Percentiles rank a stretch among this genome's conserved stretches.
Evolutionary conservation across 2,888 invertebrate species (phyloP).

Genomic region (Hedya salicella): DNA sequence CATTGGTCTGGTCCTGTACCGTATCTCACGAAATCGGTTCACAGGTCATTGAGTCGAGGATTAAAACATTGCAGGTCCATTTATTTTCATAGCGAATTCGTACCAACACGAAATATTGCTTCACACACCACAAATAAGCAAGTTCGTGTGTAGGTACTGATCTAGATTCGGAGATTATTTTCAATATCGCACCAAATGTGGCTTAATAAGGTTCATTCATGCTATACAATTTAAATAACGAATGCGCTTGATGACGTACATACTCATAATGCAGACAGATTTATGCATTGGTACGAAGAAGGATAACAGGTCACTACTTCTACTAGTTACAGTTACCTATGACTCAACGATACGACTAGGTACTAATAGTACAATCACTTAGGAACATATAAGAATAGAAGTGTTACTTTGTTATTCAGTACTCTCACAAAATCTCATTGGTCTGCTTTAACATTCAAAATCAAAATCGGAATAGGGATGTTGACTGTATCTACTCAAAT

Average conservation of each 20-base stretch:
- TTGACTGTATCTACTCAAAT: no score
- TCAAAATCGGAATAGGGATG: no score
- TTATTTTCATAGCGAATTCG: constrained; percentile 44
- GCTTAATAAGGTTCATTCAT: constrained; percentile 28
- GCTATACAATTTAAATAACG: constrained; percentile 23
- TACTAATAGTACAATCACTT: no score
- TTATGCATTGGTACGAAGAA: neutral
- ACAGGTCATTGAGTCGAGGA: constrained; percentile 58
- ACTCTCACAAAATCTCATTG: no score
- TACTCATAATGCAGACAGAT: neutral
- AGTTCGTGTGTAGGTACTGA: constrained; percentile 20
- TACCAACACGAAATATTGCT: constrained; percentile 43
- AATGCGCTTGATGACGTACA: constrained; percentile 17
- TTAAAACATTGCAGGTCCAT: constrained; percentile 51
- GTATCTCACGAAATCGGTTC: constrained; percentile 69
- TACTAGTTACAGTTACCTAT: neutral
- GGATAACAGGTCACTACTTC: neutral
- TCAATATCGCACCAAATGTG: constrained; percentile 10
- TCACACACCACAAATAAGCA: constrained; percentile 42
- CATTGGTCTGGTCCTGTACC: constrained; percentile 53
- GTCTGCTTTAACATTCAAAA: no score
- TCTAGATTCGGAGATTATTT: constrained; percentile 29
- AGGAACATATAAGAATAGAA: no score
- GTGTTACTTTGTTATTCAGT: no score
- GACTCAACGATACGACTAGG: no score